These are phyloP conservation scores for Linurgus olivaceus DNA, from an alignment of 2,797 vertebrate genomes.

Conservation along the genomic window DNA sequence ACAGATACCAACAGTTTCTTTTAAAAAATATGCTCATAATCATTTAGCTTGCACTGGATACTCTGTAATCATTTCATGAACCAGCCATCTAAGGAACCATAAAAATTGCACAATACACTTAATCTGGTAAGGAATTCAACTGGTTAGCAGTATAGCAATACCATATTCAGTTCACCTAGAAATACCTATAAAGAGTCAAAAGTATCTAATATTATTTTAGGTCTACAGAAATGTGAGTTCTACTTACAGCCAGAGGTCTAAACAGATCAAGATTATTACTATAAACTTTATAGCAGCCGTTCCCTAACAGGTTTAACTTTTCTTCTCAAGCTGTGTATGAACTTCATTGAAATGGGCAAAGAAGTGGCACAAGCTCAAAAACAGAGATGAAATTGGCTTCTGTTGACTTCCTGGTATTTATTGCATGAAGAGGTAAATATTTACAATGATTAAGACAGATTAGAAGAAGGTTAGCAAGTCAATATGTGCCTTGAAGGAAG, in stretches of 20 bases:
- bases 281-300: not conserved
- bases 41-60: not conserved
- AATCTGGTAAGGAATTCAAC: not conserved
- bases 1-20: not conserved
- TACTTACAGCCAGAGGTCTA: not conserved
- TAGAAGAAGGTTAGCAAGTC: constrained; percentile 49
- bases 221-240: not conserved
- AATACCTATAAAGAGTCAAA: not conserved
- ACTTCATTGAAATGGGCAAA: not conserved
- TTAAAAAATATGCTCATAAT: not conserved
- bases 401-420: not conserved
- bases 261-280: not conserved
- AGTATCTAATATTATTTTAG: not conserved
- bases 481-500: constrained; percentile 40
- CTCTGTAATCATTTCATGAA: not conserved
- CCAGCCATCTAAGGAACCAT: not conserved
- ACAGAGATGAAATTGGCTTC: not conserved
- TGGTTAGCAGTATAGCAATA: not conserved
- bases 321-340: not conserved
- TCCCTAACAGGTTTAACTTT: not conserved
- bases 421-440: constrained; percentile 56
- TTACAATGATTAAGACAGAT: constrained; percentile 56
- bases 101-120: not conserved
- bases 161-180: not conserved
- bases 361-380: constrained; percentile 23